These are phyloP conservation scores for Apamea anceps DNA, from an alignment of 2,888 invertebrate species.

Conservation along the genomic window DNA sequence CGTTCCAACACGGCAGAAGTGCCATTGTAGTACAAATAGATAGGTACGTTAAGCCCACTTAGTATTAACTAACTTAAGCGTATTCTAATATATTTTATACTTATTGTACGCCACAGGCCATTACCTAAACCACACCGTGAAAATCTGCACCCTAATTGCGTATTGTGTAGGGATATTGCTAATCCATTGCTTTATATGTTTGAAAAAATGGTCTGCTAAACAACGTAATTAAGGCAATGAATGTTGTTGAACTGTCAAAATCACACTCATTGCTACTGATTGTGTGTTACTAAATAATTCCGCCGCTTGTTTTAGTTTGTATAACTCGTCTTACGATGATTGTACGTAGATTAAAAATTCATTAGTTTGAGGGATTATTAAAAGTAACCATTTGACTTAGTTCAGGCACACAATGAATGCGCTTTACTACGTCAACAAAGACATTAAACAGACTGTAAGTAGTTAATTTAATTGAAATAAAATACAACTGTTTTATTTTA, in stretches of 20 bases:
- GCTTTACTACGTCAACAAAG: background rate
- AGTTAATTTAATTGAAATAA: conserved; percentile 15
- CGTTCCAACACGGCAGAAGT: background rate
- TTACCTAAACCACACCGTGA: background rate
- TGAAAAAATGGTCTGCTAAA: no score
- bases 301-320: background rate
- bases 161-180: no score
- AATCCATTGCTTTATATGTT: no score
- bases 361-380: background rate
- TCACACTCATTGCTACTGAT: no score
- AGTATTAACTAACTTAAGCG: background rate
- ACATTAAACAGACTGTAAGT: background rate
- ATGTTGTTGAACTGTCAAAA: no score
- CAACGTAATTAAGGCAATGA: no score
- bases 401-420: background rate
- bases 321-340: no score
- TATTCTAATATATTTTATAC: background rate
- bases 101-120: background rate
- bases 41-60: no score
- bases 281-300: no score
- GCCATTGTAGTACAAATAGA: no score
- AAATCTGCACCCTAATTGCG: no score
- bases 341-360: background rate
- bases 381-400: background rate
- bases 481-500: conserved; percentile 4